Base-by-base conservation (phyloP, 2,888 invertebrate species). In the Seladonia tumulorum region DNA sequence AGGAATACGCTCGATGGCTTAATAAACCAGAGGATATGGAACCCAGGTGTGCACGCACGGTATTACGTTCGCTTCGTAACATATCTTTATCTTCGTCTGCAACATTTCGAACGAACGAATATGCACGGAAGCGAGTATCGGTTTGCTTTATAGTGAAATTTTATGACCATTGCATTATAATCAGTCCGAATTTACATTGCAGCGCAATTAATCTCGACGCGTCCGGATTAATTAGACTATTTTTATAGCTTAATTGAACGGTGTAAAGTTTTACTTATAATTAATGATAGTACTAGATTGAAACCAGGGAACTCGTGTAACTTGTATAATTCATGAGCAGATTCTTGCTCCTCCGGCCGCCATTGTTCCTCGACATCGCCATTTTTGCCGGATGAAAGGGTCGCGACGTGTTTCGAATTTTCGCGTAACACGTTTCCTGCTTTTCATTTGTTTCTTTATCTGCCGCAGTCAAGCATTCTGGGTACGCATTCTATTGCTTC, bases 341-440 rank as follows among this genome's bases (percentile, higher is more conserved):
- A 63, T 63, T 35, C 35, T 35, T 18, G 66, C 66, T 29, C 66
- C 66, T 10, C 22, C 35, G 35, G 16, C 66, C 29, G 66, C 66
- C 66, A 66, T 66, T 66, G 66, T 66, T 66, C 35, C 66, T 7
- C 63, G 29, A 63, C 63, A 66, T 35, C 66, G 66, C 35, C 22
- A 29, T 63, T 35, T 35, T 35, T 8, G 66, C 8, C 22, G 35
- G 66, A 22, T 35, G 66, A 66, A 66, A 35, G 35, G 63, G 10
- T 18, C 66, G 66, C 29, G 35, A 66, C 35, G 29, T 66, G 35
- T 66, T 66, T 66, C 66, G 66, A 66, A 66, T 72, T 47, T 72
- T 72, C 47, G 29, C 63, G 63, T 29, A 63, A 63, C 63, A 29
- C 25, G 16, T 16, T 63, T 29, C 29, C 63, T 29, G 63, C 63